phyloP scores from a whole-genome alignment of 92 coral and sea anemone species.

The Phenganax stokvisi region DNA sequence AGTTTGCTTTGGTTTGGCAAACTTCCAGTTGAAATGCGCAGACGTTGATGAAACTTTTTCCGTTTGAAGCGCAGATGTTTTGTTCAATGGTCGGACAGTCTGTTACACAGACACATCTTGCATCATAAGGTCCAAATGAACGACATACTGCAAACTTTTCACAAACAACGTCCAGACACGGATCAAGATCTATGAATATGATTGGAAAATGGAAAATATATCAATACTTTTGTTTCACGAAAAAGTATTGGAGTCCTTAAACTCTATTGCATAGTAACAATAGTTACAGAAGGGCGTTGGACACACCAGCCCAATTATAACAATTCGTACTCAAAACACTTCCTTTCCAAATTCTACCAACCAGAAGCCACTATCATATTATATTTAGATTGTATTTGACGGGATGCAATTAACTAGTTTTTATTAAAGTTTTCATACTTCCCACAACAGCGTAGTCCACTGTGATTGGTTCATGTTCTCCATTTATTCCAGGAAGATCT shows the following conservation, averaged over 20 bases:
- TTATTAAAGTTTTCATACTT: constrained; percentile 35
- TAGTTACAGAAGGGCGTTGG: no score
- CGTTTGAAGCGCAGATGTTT: constrained; percentile 58
- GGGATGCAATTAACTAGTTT: no score
- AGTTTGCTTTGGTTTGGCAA: constrained; percentile 36
- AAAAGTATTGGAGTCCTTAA: no score
- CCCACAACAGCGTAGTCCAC: constrained; percentile 57
- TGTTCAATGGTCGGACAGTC: constrained; percentile 53
- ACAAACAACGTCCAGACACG: constrained; percentile 46
- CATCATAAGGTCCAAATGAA: constrained; percentile 48
- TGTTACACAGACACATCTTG: constrained; percentile 47
- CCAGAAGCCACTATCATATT: no score
- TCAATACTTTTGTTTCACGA: no score
- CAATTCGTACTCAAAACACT: no score
- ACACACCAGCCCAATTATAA: background rate
- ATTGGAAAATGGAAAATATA: no score
- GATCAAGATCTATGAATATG: constrained; percentile 50
- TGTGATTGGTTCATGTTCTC: constrained; percentile 44
- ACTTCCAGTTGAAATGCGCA: constrained; percentile 48
- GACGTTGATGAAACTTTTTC: constrained; percentile 48
- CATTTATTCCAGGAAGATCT: constrained; percentile 52
- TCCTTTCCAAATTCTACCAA: no score
- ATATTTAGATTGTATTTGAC: no score
- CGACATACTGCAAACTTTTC: constrained; percentile 48
- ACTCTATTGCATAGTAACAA: no score